Base-by-base conservation (phyloP, 2,113 vertebrate species). In the Pagrus major region DNA sequence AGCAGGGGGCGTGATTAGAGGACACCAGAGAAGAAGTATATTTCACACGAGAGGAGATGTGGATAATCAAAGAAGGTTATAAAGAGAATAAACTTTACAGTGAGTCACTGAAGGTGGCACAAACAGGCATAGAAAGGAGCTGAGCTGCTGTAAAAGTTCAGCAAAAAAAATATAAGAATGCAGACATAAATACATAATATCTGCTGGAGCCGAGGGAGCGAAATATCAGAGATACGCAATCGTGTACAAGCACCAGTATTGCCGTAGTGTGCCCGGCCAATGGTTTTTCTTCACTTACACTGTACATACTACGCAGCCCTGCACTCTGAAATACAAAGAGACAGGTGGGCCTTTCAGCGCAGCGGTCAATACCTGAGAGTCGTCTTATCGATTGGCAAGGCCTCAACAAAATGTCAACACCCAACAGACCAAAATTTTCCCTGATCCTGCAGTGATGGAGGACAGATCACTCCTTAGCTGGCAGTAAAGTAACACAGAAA, bases 351-450 rank as follows among this genome's bases (percentile, higher is more conserved):
- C 72, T 85, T 87, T 88, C 72, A 91, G 84, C 78, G 49, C 79
- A 68, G 42, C 6, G 27, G 71, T 93, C 90, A 88, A 91, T 92
- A 90, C 76, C 83, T 63, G 29, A 85, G 87, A 81, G 83, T 71
- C 85, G 67, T 82, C 75, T 56, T 56, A 91, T 91, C 47, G 85
- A 93, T 91, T 80, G 60, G 83, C 70, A 51, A 77, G 55, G 74
- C 59, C 67, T 83, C 83, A 70, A 70, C 81, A 41, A 91, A 91
- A 91, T 91, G 89, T 88, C 92, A 91, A 37, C 85, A 78, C 81
- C 76, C 83, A 70, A 70, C 75, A 83, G 91, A 73, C 78, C 74
- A 49, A 75, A 85, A 85, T 74, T 65, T 71, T 73, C 65, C 73
- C 64, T 56, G 75, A 88, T 89, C 60, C 67, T 68, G 55, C 66